Evolutionary conservation across 2,113 vertebrate species (phyloP).

Genomic region (Ictalurus furcatus): DNA sequence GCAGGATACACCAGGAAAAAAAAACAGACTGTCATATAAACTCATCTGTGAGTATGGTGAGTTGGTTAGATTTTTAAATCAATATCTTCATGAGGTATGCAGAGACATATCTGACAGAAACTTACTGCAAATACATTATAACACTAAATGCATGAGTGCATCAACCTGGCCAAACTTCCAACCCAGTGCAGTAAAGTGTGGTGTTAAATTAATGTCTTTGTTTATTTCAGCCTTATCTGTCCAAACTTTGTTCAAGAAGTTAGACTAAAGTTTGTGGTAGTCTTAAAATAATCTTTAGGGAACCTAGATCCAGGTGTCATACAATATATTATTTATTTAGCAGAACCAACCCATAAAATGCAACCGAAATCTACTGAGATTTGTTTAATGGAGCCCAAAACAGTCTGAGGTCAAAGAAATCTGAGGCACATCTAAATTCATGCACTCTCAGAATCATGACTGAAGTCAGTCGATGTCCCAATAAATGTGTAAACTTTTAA

Average conservation of each 20-base stretch:
- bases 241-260: neutral
- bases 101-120: slow-evolving; percentile 13
- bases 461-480: neutral
- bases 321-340: neutral
- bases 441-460: neutral
- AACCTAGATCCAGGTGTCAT: slow-evolving; percentile 5
- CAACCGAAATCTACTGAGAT: neutral
- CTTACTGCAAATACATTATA: slow-evolving; percentile 23
- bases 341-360: neutral
- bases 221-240: neutral
- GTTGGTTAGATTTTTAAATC: slow-evolving; percentile 13
- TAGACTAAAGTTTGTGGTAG: neutral
- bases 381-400: neutral
- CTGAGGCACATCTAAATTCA: too few species aligned
- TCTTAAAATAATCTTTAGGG: slow-evolving; percentile 12
- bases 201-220: neutral
- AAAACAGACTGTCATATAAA: neutral
- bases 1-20: neutral
- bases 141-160: slow-evolving; percentile 21
- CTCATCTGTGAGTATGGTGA: neutral
- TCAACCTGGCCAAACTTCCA: slow-evolving; percentile 18
- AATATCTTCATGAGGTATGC: slow-evolving; percentile 27
- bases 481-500: neutral
- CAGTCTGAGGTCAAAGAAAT: neutral
- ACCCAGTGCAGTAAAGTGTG: neutral